phyloP scores from a whole-genome alignment of 2,888 invertebrate genomes.

The Drosophila testacea region DNA sequence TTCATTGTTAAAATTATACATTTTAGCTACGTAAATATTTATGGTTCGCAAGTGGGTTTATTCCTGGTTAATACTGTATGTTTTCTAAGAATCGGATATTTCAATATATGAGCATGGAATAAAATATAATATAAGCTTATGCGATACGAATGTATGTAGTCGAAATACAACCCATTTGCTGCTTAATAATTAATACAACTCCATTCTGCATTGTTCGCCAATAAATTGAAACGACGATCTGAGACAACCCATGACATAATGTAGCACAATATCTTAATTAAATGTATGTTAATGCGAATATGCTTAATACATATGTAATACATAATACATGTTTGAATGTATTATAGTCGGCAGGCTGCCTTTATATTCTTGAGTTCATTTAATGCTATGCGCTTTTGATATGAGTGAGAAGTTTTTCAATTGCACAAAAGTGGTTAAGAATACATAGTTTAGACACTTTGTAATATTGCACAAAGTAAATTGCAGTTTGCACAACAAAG shows the following conservation, averaged over 20 bases:
- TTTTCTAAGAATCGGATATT: slow-evolving; percentile 59
- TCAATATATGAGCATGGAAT: slow-evolving; percentile 60
- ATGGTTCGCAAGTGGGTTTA: slow-evolving; percentile 62
- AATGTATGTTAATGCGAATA: slow-evolving; percentile 25
- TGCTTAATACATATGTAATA: slow-evolving; percentile 45
- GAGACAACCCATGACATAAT: slow-evolving; percentile 36
- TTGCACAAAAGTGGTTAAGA: slow-evolving; percentile 68
- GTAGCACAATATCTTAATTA: slow-evolving; percentile 48
- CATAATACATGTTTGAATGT: slow-evolving; percentile 19
- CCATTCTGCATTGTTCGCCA: slow-evolving; percentile 16
- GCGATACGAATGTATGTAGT: slow-evolving; percentile 52
- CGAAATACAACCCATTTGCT: slow-evolving; percentile 71
- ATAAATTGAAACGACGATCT: slow-evolving; percentile 7
- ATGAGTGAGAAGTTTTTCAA: slow-evolving; percentile 73
- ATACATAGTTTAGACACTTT: slow-evolving; percentile 53
- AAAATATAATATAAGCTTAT: slow-evolving; percentile 61
- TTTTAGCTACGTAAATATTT: slow-evolving; percentile 63
- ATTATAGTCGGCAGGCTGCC: slow-evolving; percentile 29
- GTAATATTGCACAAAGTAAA: slow-evolving; percentile 68
- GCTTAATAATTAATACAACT: slow-evolving; percentile 74
- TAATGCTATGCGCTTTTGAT: slow-evolving; percentile 72
- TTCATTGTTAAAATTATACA: slow-evolving; percentile 55
- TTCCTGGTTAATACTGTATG: slow-evolving; percentile 71
- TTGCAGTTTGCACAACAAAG: slow-evolving; percentile 51
- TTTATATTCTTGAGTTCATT: slow-evolving; percentile 19